These are phyloP conservation scores for Chaetophractus vellerosus DNA, from an alignment of 2,797 vertebrate genomes.

Conservation along the genomic window DNA sequence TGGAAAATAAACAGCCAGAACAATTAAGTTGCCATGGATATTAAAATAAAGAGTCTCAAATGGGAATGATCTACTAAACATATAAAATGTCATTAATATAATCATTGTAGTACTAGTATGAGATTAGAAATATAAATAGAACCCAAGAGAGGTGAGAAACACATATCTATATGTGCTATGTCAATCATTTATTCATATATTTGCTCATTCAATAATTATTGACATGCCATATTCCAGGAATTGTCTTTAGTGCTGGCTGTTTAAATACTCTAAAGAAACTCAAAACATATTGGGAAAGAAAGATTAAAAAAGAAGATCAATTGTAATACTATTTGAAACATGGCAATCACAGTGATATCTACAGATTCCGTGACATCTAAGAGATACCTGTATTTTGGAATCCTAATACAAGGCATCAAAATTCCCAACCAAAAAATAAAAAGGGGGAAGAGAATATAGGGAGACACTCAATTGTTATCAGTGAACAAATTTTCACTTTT, in stretches of 20 bases:
- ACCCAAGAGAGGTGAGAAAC: not conserved
- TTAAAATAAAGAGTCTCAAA: not conserved
- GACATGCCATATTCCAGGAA: not conserved
- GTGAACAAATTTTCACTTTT: not conserved
- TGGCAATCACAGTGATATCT: not conserved
- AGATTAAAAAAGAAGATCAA: not conserved
- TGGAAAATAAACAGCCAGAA: not conserved
- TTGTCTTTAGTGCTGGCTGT: not conserved
- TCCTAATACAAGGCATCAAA: not conserved
- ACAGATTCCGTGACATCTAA: not conserved
- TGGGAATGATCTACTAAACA: not conserved
- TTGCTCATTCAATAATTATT: not conserved
- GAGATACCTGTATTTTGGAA: not conserved
- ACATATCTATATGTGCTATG: not conserved
- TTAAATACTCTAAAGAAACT: not conserved
- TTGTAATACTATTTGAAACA: not conserved
- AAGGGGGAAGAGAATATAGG: not conserved
- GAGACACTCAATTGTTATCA: not conserved
- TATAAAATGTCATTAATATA: not conserved
- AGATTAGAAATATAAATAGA: constrained; percentile 1
- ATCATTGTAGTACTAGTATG: not conserved
- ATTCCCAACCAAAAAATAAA: not conserved
- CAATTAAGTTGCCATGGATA: not conserved
- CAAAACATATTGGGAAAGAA: not conserved
- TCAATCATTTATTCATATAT: not conserved